These are phyloP conservation scores for Chrysogorgia sp. DNA, from an alignment of 92 coral and sea anemone species.

Conservation along the genomic window DNA sequence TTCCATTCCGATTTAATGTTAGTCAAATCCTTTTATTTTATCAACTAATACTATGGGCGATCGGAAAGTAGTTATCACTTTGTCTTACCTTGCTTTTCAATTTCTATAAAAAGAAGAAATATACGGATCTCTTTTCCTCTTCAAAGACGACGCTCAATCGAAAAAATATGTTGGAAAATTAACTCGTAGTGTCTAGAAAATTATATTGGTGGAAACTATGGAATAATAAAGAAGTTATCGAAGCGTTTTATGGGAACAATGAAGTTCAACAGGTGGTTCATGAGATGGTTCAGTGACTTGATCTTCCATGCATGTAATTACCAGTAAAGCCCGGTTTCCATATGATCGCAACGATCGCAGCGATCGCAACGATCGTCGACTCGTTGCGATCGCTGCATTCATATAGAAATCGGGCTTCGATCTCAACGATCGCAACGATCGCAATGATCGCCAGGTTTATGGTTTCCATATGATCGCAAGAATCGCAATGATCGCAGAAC, in stretches of 20 bases:
- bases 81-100: slow-evolving; percentile 31
- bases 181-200: not conserved
- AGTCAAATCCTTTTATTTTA: not conserved
- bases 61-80: not conserved
- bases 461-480: too few species aligned
- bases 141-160: slow-evolving; percentile 18
- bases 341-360: too few species aligned
- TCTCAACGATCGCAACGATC: too few species aligned
- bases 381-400: too few species aligned
- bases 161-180: slow-evolving; percentile 34
- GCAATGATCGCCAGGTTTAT: too few species aligned
- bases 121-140: slow-evolving; percentile 15
- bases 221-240: slow-evolving; percentile 14
- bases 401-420: too few species aligned
- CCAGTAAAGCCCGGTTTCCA: slow-evolving; percentile 11
- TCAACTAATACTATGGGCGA: not conserved
- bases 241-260: slow-evolving; percentile 30
- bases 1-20: too few species aligned
- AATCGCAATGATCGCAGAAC: too few species aligned
- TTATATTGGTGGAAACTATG: slow-evolving; percentile 21
- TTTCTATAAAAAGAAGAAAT: slow-evolving; percentile 7
- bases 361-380: too few species aligned
- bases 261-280: slow-evolving; percentile 33
- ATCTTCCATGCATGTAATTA: slow-evolving; percentile 9
- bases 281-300: slow-evolving; percentile 33